Base-by-base conservation (phyloP, 1,140 invertebrate species). In the Phymastichus coffea region DNA sequence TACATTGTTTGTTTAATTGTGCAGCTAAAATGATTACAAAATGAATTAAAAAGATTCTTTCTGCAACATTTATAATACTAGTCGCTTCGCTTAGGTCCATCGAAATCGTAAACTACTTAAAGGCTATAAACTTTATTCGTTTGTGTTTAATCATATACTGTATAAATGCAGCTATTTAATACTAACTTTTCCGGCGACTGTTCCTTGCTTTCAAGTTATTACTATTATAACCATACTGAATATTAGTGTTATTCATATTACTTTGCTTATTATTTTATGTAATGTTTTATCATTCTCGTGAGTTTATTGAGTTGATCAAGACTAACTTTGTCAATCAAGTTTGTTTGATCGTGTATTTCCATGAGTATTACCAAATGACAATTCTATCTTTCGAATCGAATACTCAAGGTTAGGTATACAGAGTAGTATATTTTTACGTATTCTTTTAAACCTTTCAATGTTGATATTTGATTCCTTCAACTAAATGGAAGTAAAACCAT, bases 91-190 rank as follows among this genome's bases (percentile, higher is more conserved):
- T 71, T 72, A 70, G 68, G 67, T 71, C 69, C 65, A 57, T 68
- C 64, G 57, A 73, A 74, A 72, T 73, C 63, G 68, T 71, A 69
- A n/a, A 67, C 64, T 72, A 72, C 61, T 48, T 67, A 58, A 58
- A 48, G 12, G 52, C 54, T 63, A 63, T 47, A 47, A 63, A 57
- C 51, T 26, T 63, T 63, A 63, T 10, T 68, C 53, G 48, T 68
- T 51, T 56, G 47, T 57, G 26, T 54, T 54, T 54, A 41, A 63
- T 54, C 28, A 53, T 58, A 63, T 63, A 63, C 41, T 58, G 51
- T 55, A 49, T 75, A 73, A 73, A 72, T 73, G 69, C 71, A 53
- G 69, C 69, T 75, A 75, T 61, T 61, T 61, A 61, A 73, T 73
- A 73, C 71, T 61, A 55, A 61, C 14, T 61, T 55, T 56, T 49